Evolutionary conservation across 1,140 invertebrate genomes (phyloP), one percentile per base, ranked within the genome.

Genomic region (Wasmannia auropunctata): DNA sequence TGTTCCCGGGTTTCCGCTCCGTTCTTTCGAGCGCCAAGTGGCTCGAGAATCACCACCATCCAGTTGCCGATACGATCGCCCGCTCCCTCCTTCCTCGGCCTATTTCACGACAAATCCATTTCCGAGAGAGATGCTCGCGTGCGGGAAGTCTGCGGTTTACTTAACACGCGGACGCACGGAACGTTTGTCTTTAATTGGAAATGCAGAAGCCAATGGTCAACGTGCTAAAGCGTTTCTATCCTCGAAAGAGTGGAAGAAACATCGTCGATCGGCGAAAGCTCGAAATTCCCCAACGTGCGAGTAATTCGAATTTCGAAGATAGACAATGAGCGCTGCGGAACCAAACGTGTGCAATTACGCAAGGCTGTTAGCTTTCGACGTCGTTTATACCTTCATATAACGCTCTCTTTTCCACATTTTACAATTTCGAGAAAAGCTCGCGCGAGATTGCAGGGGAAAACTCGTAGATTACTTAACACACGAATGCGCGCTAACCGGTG

Each of bases 61-160:
- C n/a, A 37, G 19, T 40, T 11, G n/a, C 37, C 25, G 51, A 75
- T 84, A 74, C 70, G 49, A 86, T 87, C 67, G 62, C 19, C 14
- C 54, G 70, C 1, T 19, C 37, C 80, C 8, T n/a, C 63, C 3
- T 31, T 28, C 83, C 3, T n/a, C 88, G 72, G 85, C 58, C 58
- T 76, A 72, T 86, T 92, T 92, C 91, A 92, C 87, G 89, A 92
- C 72, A 49, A n/a, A 86, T 91, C 87, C 85, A 69, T 80, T 69
- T 31, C 63, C n/a, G 19, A 62, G 40, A 77, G 19, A 62, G 25
- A 51, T 37, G 58, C 28, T 67, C 8, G 43, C 62, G 31, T 51
- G 51, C 22, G 34, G 54, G 16, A n/a, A 51, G 3, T 25, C 16
- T 8, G n/a, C 63, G 22, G 34, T 70, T 80, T 54, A 54, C n/a